Conservation (phyloP, 1,140 invertebrate species). For the Stegodyphus mimosarum region DNA sequence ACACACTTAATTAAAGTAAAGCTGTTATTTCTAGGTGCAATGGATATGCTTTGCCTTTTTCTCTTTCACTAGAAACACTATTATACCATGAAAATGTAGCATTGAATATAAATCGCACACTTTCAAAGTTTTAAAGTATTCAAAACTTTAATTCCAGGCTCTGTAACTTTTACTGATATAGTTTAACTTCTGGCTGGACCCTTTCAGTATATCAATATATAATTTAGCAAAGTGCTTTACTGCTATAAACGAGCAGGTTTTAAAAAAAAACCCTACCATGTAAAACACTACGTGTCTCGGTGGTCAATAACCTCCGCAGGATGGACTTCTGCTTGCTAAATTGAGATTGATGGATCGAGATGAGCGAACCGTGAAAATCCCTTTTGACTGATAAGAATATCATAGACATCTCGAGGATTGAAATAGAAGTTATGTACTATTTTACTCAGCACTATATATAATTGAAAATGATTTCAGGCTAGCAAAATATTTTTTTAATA, state of each 20-base stretch:
- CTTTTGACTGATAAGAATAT: neutral
- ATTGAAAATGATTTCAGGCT: no score
- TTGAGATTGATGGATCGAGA: conserved; percentile 20
- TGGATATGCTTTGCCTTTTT: no score
- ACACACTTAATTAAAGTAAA: no score
- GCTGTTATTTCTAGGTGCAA: no score
- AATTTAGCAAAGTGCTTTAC: conserved; percentile 37
- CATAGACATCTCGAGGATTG: neutral
- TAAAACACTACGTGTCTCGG: conserved; percentile 20
- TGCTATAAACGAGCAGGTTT: conserved; percentile 15
- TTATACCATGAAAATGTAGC: no score
- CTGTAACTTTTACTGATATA: no score
- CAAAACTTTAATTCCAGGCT: no score
- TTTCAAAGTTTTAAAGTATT: no score
- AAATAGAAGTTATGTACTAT: neutral
- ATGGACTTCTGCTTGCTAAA: neutral
- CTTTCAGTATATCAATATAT: neutral
- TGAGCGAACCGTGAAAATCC: conserved; percentile 7
- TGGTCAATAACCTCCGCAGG: conserved; percentile 25
- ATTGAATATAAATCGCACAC: no score
- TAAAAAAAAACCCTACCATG: conserved; percentile 25
- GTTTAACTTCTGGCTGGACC: neutral
- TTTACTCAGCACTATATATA: no score
- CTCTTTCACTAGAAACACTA: no score
- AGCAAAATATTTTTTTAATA: no score